Percentiles rank a stretch among this genome's conserved stretches.
Conservation (phyloP, 2,113 vertebrate species). For the Dasyornis broadbenti region DNA sequence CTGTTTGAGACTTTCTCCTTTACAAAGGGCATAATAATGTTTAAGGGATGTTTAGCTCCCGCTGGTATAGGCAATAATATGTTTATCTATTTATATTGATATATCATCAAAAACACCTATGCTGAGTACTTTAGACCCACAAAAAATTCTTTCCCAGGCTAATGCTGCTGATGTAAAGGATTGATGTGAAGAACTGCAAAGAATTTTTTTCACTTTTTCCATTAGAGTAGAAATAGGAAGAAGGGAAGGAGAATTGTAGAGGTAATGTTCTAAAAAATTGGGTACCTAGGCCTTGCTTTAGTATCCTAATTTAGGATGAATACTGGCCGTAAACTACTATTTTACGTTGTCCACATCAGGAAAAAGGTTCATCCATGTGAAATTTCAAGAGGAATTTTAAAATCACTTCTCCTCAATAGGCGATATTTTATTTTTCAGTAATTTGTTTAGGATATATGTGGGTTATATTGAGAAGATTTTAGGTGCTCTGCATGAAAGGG, state of each 20-base stretch:
- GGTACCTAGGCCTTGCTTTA: not conserved
- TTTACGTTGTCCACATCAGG: not conserved
- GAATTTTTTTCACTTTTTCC: not conserved
- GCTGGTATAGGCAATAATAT: not conserved
- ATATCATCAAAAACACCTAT: not conserved
- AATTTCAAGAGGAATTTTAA: not conserved
- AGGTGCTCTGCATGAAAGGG: rapidly evolving
- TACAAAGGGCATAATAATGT: not conserved
- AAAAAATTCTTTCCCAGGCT: not conserved
- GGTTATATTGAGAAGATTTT: not conserved
- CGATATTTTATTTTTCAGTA: not conserved
- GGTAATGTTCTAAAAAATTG: not conserved
- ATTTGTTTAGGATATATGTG: not conserved
- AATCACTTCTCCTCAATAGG: not conserved
- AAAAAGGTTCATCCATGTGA: not conserved
- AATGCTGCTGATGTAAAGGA: not conserved
- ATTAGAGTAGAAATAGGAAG: not conserved
- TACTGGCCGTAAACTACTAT: not conserved
- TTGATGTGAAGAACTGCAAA: not conserved
- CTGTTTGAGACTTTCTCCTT: not conserved
- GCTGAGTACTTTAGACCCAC: not conserved
- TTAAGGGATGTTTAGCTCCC: not conserved
- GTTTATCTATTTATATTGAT: not conserved
- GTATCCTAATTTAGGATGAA: not conserved
- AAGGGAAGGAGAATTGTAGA: not conserved